These are phyloP conservation scores for Trypoxylon attenuatum DNA, from an alignment of 2,888 invertebrate species.

Conservation along the genomic window DNA sequence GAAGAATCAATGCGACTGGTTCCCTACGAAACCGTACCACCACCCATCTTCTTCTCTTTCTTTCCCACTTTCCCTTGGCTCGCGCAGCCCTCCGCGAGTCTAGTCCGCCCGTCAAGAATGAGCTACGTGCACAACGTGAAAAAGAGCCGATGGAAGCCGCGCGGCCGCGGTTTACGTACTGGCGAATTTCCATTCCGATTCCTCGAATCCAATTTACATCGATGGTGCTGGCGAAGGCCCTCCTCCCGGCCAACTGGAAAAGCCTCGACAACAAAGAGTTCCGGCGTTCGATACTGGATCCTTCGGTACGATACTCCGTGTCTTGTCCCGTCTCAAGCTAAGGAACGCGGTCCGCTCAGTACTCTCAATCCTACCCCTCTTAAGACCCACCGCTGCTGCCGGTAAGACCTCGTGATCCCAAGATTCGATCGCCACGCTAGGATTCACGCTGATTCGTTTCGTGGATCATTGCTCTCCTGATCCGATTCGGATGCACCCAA, in stretches of 20 bases:
- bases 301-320: constrained; percentile 10
- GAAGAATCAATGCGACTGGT: constrained; percentile 53
- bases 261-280: constrained; percentile 30
- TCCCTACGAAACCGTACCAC: constrained; percentile 16
- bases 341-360: not conserved
- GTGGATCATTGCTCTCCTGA: constrained; percentile 6
- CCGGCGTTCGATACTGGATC: constrained; percentile 12
- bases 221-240: no score
- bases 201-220: constrained; percentile 47
- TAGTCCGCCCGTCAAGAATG: not conserved
- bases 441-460: constrained; percentile 14
- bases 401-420: not conserved
- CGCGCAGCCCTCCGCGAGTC: not conserved
- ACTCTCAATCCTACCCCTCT: not conserved
- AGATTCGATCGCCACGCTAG: constrained; percentile 17
- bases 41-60: not conserved
- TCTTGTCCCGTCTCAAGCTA: constrained; percentile 8
- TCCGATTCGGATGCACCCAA: constrained; percentile 9
- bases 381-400: not conserved
- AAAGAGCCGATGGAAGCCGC: constrained; percentile 15
- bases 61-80: not conserved
- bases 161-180: constrained; percentile 33
- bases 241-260: constrained; percentile 31
- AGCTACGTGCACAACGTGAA: constrained; percentile 30
- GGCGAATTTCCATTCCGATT: constrained; percentile 44